Evolutionary conservation across 2,797 vertebrate genomes (phyloP), one percentile per base, ranked within the genome.

Genomic region (Momotus momota): DNA sequence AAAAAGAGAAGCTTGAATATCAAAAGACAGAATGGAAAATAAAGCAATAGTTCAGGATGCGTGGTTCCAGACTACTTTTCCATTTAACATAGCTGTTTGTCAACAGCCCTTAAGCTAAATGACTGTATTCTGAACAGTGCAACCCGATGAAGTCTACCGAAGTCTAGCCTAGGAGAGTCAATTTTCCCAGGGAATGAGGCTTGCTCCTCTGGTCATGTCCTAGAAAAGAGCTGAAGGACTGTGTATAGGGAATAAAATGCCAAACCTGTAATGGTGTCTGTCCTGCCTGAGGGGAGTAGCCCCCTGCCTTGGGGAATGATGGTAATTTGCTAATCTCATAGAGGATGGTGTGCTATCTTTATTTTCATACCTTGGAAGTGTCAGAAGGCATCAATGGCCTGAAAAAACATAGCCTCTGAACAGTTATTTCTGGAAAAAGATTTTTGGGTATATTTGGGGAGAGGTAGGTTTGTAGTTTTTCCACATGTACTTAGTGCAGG

Each of bases 1-100:
- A 41, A 45, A 23, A 38, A 8, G 10, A 1, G 0, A 0, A 64
- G 41, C 10, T n/a, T 69, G 18, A 60, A 29, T 49, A 35, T 55
- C 33, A 52, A 60, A 86, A 90, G 10, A 23, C 3, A 55, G 43
- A 13, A 66, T 18, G 12, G 9, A 71, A 86, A 86, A 27, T 12
- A 69, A 38, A 58, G 14, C n/a, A 29, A 2, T 31, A 23, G 51
- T 82, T 75, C 35, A 35, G 43, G 29, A 86, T 80, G 9, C 31
- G 20, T 31, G 4, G 3, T 33, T 83, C 46, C 57, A 80, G 31
- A 71, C 26, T 21, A 18, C 17, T 51, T 89, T 54, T 45, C 43
- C 3, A 27, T 54, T 64, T 78, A 64, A 11, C 69, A 48, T 16
- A 49, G 21, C 31, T 49, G 14, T 45, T 82, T 82, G 19, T 61